These are phyloP conservation scores for Ephestia elutella DNA, from an alignment of 1,140 invertebrate species.

Conservation along the genomic window DNA sequence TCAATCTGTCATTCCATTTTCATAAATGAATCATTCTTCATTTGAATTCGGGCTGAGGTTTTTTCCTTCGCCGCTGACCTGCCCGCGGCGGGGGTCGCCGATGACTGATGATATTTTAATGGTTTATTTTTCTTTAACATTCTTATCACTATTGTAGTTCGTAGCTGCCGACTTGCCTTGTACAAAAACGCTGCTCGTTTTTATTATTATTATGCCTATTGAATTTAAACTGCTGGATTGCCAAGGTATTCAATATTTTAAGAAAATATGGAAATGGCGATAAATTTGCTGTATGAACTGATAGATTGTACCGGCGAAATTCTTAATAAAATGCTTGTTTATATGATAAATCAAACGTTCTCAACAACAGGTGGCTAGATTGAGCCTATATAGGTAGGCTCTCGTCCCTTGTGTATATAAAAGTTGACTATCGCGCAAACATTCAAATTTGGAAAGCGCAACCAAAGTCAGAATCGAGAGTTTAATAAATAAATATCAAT, in stretches of 20 bases:
- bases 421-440: background rate
- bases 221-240: background rate
- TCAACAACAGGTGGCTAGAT: too few species aligned
- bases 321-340: too few species aligned
- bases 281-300: too few species aligned
- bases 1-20: constrained; percentile 72
- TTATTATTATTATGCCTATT: background rate
- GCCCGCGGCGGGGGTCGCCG: constrained; percentile 58
- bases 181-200: background rate
- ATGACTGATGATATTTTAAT: constrained; percentile 71
- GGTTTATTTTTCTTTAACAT: constrained; percentile 69
- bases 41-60: constrained; percentile 63
- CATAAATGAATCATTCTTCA: constrained; percentile 71
- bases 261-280: too few species aligned
- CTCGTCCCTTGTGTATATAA: too few species aligned
- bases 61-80: constrained; percentile 65
- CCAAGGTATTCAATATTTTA: background rate
- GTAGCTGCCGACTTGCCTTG: constrained; percentile 6
- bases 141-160: constrained; percentile 61
- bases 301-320: too few species aligned
- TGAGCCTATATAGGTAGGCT: too few species aligned
- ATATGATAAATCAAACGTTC: too few species aligned
- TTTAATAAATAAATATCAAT: constrained; percentile 3
- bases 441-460: too few species aligned
- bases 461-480: background rate